Base-by-base conservation (phyloP, 2,888 invertebrate species). In the Eremobia ochroleuca region DNA sequence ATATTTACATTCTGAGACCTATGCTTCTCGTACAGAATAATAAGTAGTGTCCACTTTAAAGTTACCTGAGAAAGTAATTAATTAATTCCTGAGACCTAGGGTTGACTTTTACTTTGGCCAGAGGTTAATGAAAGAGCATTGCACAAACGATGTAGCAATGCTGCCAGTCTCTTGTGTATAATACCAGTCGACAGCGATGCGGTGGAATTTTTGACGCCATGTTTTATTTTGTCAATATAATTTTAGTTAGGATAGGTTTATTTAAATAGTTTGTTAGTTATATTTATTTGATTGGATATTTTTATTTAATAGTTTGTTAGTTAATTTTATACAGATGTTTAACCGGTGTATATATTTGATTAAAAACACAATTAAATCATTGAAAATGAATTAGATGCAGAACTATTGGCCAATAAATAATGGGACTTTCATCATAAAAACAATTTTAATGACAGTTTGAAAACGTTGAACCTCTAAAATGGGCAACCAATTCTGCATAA, bases 401-500 rank as follows among this genome's bases (percentile, higher is more conserved):
- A 75, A 4, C 15, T 18, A 28, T 61, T 13, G n/a, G 15, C 49
- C 15, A 40, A 67, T 59, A 25, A 59, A 18, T 49, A 73, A 52
- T 49, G 4, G 28, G 21, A 2, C 31, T 69, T 1, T 43, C 18
- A 49, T 62, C 28, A 25, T 37, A 52, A 66, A 46, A 43, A 21
- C 4, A 9, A 52, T 31, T 55, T 58, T 49, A 67, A 13, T 43
- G 62, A 34, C 25, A 68, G 9, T 15, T 73, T 37, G 6, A 67
- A 61, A 55, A 71, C 37, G 8, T 21, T 34, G 1, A 34, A 68
- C 13, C 49, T 5, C 4, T 11, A 34, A 77, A 70, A 55, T 59
- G 0, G 49, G 62, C 67, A 61, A 71, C 83, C 2, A 58, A 68
- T 71, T 79, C 64, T 58, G 21, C 25, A 67, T 79, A 59, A 73